Evolutionary conservation across 1,140 invertebrate genomes (phyloP).

Genomic region (Megalonaias nervosa): DNA sequence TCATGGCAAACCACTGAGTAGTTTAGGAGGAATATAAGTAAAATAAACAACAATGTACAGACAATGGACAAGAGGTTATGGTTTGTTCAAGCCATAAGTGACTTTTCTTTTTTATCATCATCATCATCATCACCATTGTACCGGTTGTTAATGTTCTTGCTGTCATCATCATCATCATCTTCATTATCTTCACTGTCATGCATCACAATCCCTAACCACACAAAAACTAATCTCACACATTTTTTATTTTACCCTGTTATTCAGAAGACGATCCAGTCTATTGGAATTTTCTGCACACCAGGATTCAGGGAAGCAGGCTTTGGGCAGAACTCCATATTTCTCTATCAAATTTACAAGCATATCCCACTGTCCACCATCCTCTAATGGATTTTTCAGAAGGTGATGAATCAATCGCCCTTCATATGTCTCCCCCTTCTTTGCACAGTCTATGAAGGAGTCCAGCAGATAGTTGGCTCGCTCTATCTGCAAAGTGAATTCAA

Average conservation of each 20-base stretch:
- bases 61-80: too few relatives aligned
- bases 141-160: too few relatives aligned
- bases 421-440: conserved; percentile 81
- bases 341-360: conserved; percentile 91
- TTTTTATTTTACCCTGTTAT: conserved; percentile 79
- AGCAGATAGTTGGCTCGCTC: conserved; percentile 90
- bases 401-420: conserved; percentile 85
- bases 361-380: conserved; percentile 93
- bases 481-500: conserved; percentile 73
- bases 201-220: too few relatives aligned
- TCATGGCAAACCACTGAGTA: too few relatives aligned
- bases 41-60: too few relatives aligned
- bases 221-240: too few relatives aligned
- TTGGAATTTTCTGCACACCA: conserved; percentile 82
- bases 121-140: too few relatives aligned
- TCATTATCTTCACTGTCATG: too few relatives aligned
- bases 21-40: too few relatives aligned
- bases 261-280: conserved; percentile 84
- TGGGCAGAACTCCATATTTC: conserved; percentile 90
- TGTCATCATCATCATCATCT: too few relatives aligned
- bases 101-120: too few relatives aligned
- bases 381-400: conserved; percentile 83
- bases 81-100: too few relatives aligned
- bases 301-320: conserved; percentile 88
- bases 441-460: conserved; percentile 85